phyloP scores from a whole-genome alignment of 2,888 invertebrate species.

The Tupiocoris notatus region DNA sequence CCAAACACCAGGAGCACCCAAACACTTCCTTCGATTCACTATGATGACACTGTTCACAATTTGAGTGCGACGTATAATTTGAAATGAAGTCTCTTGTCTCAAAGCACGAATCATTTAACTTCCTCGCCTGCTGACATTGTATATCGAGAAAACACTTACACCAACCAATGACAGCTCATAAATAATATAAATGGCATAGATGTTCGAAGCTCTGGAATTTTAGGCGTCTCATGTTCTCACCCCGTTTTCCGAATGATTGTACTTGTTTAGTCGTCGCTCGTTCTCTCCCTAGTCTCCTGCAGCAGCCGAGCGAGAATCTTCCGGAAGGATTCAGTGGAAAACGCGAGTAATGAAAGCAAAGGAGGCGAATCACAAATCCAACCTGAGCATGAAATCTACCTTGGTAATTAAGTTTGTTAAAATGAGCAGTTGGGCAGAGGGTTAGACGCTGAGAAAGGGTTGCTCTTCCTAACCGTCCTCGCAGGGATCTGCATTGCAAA shows the following conservation, averaged over 20 bases:
- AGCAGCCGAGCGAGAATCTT: not conserved
- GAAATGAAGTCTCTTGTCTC: no score
- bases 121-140: no score
- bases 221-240: no score
- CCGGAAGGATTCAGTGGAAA: constrained; percentile 3
- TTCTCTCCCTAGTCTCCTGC: not conserved
- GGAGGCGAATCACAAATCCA: constrained; percentile 39
- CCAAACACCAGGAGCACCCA: no score
- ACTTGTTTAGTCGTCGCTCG: not conserved
- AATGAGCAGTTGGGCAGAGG: constrained; percentile 35
- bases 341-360: constrained; percentile 33
- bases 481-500: constrained; percentile 32
- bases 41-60: no score
- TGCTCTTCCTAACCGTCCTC: constrained; percentile 18
- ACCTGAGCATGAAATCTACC: constrained; percentile 41
- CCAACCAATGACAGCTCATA: no score
- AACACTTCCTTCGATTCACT: no score
- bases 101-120: no score
- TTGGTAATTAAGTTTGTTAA: constrained; percentile 43
- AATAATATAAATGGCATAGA: no score
- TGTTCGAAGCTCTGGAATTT: no score
- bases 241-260: not conserved
- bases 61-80: no score
- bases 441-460: constrained; percentile 10
- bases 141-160: no score